These are phyloP conservation scores for Volucella zonaria DNA, from an alignment of 2,888 invertebrate genomes.

Conservation along the genomic window DNA sequence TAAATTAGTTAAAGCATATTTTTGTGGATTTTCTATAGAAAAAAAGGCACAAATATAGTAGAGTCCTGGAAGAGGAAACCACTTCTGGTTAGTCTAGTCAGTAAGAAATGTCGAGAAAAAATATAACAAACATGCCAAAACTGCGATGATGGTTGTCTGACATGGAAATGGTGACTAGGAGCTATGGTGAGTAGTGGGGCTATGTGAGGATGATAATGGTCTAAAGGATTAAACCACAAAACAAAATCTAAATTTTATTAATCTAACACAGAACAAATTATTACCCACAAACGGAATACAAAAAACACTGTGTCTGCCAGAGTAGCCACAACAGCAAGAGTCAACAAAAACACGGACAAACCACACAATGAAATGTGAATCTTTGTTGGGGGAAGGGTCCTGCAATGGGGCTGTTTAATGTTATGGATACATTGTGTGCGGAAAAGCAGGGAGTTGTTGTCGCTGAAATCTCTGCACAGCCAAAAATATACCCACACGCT, in stretches of 20 bases:
- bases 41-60: neutral
- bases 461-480: neutral
- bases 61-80: conserved; percentile 2
- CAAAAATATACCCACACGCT: neutral
- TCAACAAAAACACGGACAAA: conserved; percentile 12
- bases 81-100: neutral
- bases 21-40: too few species aligned
- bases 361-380: too few species aligned
- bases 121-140: conserved; percentile 40
- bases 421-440: conserved; percentile 7
- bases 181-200: neutral
- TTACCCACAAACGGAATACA: neutral
- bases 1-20: too few species aligned
- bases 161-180: neutral
- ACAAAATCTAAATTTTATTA: conserved; percentile 16
- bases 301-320: neutral
- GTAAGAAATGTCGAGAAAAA: neutral
- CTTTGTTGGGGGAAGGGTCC: neutral
- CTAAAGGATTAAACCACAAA: neutral
- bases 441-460: too few species aligned
- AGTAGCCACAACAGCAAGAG: conserved; percentile 11
- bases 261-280: conserved; percentile 10
- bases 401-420: neutral
- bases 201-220: neutral
- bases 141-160: conserved; percentile 4